These are phyloP conservation scores for Saguinus oedipus DNA, from an alignment of 2,797 vertebrate species.

Conservation along the genomic window DNA sequence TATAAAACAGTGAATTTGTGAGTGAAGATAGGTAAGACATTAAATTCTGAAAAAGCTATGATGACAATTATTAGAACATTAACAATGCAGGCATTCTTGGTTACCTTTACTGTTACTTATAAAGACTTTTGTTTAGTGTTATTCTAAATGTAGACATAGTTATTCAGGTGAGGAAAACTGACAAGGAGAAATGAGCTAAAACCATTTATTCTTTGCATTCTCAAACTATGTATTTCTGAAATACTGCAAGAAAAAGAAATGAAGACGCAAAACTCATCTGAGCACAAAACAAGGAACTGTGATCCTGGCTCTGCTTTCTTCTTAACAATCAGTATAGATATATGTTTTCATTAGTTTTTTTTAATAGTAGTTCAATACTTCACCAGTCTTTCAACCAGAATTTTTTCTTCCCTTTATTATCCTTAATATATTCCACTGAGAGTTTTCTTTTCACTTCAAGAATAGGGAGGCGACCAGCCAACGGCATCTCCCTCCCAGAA, in stretches of 20 bases:
- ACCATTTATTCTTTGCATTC: not conserved
- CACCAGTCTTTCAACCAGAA: slow-evolving; percentile 79
- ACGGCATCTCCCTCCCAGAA: slow-evolving; percentile 82
- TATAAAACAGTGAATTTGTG: not conserved
- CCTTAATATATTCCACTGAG: slow-evolving; percentile 88
- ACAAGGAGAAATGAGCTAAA: not conserved
- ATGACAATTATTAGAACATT: not conserved
- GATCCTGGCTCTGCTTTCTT: slow-evolving; percentile 29
- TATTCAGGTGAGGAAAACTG: not conserved
- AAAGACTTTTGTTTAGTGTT: not conserved
- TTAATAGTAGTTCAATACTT: slow-evolving; percentile 76
- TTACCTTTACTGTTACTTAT: not conserved
- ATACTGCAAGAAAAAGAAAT: not conserved
- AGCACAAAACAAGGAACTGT: not conserved
- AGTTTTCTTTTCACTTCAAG: slow-evolving; percentile 79
- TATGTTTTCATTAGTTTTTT: slow-evolving; percentile 66
- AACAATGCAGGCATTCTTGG: not conserved
- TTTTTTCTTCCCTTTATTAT: slow-evolving; percentile 85
- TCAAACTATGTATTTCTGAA: slow-evolving; percentile 1
- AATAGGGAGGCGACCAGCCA: slow-evolving; percentile 81
- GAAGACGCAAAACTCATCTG: not conserved
- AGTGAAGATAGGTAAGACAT: not conserved
- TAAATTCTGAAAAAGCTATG: not conserved
- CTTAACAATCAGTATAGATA: slow-evolving; percentile 54
- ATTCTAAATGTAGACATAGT: not conserved